These are phyloP conservation scores for Carassius gibelio DNA, from an alignment of 2,113 vertebrate genomes.

Conservation along the genomic window DNA sequence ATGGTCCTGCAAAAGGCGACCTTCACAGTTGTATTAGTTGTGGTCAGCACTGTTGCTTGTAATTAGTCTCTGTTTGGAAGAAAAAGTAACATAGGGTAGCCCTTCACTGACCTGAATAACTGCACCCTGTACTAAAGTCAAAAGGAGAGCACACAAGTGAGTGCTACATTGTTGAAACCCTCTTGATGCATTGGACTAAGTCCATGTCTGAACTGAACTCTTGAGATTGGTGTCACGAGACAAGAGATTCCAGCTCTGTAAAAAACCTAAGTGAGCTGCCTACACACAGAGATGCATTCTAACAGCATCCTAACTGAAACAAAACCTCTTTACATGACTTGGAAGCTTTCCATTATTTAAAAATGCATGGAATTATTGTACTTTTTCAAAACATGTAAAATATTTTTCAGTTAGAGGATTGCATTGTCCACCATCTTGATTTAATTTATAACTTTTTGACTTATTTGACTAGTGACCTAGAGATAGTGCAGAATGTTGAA, in stretches of 20 bases:
- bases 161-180: not conserved
- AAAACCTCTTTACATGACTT: too few species aligned
- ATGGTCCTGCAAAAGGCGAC: conserved; percentile 9
- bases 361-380: too few species aligned
- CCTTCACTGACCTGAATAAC: conserved; percentile 54
- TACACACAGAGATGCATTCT: not conserved
- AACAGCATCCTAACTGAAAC: too few species aligned
- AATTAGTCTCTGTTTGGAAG: conserved; percentile 21
- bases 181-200: not conserved
- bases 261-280: not conserved
- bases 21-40: conserved; percentile 13
- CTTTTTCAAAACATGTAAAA: too few species aligned
- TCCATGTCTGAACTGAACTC: not conserved
- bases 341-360: too few species aligned
- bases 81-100: conserved; percentile 32
- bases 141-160: not conserved
- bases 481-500: not conserved
- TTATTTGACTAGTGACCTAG: not conserved
- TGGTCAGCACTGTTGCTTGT: conserved; percentile 42
- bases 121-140: not conserved
- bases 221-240: not conserved
- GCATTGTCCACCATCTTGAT: too few species aligned
- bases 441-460: too few species aligned
- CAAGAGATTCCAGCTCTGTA: not conserved
- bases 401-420: too few species aligned